Evolutionary conservation across 2,113 vertebrate species (phyloP), one percentile per base, ranked within the genome.

Genomic region (Xiphophorus couchianus): DNA sequence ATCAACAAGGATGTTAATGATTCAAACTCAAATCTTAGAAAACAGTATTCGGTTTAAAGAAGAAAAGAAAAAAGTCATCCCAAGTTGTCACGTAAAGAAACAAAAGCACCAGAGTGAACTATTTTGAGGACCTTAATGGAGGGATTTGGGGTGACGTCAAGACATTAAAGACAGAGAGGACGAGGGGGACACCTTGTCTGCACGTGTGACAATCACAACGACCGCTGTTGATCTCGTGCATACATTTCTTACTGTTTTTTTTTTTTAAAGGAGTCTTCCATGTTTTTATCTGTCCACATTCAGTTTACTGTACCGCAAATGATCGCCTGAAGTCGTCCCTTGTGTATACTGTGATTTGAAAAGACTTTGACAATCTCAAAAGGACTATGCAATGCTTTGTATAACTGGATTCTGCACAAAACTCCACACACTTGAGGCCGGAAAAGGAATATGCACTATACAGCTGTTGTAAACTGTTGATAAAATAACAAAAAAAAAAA

Each of bases 341-440:
- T 76, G 75, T 86, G 77, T 90, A 89, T 82, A 92, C 91, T 93
- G 91, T 93, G 92, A 94, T 93, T 91, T 80, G 88, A 85, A 84
- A 84, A 80, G 84, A 91, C 84, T 89, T 85, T 87, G 93, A 95
- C 94, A 95, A 95, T 95, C 94, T 91, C 87, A 64, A 90, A 79
- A 44, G 90, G 88, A 93, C 91, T 94, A 94, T 94, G 92, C 93
- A 94, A 77, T 78, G 73, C 76, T 80, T 88, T 83, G 80, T 88
- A 74, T 76, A 63, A 83, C 83, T 81, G 81, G 87, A 89, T 79
- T 69, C 84, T 83, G 87, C 82, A 79, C 83, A 85, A 66, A 87
- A 70, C 77, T 83, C 80, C 78, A 86, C 80, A 86, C 71, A 76
- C 77, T 76, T 54, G 80, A 84, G 81, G 67, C 73, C 78, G 81